These are phyloP conservation scores for Meiosimyza platycephala DNA, from an alignment of 2,888 invertebrate species.

Conservation along the genomic window DNA sequence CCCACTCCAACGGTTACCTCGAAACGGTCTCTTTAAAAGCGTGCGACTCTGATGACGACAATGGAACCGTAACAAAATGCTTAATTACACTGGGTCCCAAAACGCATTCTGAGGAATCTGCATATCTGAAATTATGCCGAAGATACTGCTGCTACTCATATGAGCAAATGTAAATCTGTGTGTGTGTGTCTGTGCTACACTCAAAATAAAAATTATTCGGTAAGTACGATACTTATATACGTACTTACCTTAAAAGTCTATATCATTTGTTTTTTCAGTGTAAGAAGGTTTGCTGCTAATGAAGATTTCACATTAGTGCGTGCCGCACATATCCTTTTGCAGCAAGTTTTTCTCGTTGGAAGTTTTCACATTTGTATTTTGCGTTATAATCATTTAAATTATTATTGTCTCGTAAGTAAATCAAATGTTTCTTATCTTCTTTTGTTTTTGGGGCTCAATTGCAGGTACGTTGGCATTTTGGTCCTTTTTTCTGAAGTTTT, in stretches of 20 bases:
- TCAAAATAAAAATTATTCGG: too few species aligned
- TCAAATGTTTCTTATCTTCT: constrained; percentile 40
- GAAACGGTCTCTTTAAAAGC: background rate
- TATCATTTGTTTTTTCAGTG: too few species aligned
- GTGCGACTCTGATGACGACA: constrained; percentile 4
- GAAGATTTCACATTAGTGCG: constrained; percentile 25
- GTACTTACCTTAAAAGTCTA: too few species aligned
- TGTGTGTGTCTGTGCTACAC: constrained; percentile 9
- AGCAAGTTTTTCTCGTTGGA: background rate
- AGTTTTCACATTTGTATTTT: constrained; percentile 25
- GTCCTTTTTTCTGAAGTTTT: background rate
- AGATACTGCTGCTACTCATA: constrained; percentile 7
- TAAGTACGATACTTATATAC: too few species aligned
- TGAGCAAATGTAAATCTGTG: constrained; percentile 20
- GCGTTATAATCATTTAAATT: constrained; percentile 43
- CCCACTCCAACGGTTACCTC: constrained; percentile 43
- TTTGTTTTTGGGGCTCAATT: background rate
- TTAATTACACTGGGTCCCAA: constrained; percentile 32
- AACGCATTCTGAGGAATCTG: constrained; percentile 26
- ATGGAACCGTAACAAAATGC: constrained; percentile 33
- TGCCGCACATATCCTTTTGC: background rate
- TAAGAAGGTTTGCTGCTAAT: background rate
- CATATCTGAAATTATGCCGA: constrained; percentile 10
- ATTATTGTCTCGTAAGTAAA: constrained; percentile 43
- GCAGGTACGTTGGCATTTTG: background rate